These are phyloP conservation scores for Oryzias melastigma DNA, from an alignment of 2,113 vertebrate species.

Conservation along the genomic window DNA sequence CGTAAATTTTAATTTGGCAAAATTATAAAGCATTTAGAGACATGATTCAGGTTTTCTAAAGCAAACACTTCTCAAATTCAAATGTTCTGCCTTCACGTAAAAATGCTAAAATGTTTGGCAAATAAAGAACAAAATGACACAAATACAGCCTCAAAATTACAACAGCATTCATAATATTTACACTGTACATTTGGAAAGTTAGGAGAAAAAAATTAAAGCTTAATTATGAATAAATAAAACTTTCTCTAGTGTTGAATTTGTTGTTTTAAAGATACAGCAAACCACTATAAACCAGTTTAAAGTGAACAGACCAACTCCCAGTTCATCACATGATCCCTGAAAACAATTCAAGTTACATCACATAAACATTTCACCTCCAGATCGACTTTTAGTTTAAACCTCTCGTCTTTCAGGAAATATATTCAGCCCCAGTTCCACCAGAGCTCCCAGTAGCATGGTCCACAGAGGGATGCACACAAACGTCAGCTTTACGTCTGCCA, in stretches of 20 bases:
- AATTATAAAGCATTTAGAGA: too few relatives aligned
- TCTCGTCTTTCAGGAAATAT: conserved; percentile 83
- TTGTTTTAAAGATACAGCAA: too few relatives aligned
- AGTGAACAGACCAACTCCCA: too few relatives aligned
- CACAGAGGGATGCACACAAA: conserved; percentile 92
- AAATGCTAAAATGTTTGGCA: conserved; percentile 17
- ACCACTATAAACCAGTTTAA: too few relatives aligned
- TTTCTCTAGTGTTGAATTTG: neutral
- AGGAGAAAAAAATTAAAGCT: neutral
- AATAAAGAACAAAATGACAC: conserved; percentile 7
- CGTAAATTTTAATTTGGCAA: too few relatives aligned
- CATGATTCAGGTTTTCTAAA: too few relatives aligned
- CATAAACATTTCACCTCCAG: neutral
- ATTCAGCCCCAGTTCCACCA: conserved; percentile 88
- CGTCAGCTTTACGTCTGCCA: conserved; percentile 82
- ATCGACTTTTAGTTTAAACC: conserved; percentile 19
- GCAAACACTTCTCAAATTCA: neutral
- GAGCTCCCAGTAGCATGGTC: conserved; percentile 86
- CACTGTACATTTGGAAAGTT: neutral
- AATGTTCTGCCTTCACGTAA: neutral
- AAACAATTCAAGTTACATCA: conserved; percentile 9
- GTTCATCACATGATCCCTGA: neutral
- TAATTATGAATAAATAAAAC: neutral
- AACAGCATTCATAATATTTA: neutral
- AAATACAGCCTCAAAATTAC: conserved; percentile 1